phyloP scores from a whole-genome alignment of 2,113 vertebrate species.

The Saguinus imperator region DNA sequence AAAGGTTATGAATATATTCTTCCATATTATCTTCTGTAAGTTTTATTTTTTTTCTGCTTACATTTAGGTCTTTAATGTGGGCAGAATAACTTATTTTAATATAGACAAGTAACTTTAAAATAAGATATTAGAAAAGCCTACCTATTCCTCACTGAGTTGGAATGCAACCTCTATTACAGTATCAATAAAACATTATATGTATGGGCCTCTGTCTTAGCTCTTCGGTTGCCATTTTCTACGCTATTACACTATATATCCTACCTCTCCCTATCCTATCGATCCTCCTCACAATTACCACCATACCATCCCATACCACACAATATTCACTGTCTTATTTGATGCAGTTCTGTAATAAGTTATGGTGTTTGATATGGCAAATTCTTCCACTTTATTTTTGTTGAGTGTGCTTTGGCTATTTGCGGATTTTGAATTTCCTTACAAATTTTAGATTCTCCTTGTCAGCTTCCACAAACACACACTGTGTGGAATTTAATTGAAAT shows the following conservation, averaged over 20 bases:
- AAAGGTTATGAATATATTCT: not conserved
- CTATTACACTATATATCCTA: not conserved
- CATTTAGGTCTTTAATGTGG: not conserved
- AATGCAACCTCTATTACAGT: not conserved
- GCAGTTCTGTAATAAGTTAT: not conserved
- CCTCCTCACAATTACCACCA: not conserved
- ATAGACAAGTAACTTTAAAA: not conserved
- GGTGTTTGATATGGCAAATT: not conserved
- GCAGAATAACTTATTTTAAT: not conserved
- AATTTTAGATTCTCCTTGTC: not conserved
- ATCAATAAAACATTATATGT: not conserved
- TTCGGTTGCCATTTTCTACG: not conserved
- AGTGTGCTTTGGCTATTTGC: not conserved
- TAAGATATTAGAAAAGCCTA: not conserved
- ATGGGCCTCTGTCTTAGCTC: not conserved
- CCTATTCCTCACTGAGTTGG: not conserved
- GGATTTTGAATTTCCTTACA: not conserved
- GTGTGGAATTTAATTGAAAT: not conserved
- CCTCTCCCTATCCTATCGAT: not conserved
- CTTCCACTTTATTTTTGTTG: not conserved
- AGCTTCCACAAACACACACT: not conserved
- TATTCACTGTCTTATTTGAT: not conserved
- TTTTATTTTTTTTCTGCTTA: not conserved
- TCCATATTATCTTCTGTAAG: not conserved
- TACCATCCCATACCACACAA: not conserved